These are phyloP conservation scores for Notocelia uddmanniana DNA, from an alignment of 2,888 invertebrate species.

Conservation along the genomic window DNA sequence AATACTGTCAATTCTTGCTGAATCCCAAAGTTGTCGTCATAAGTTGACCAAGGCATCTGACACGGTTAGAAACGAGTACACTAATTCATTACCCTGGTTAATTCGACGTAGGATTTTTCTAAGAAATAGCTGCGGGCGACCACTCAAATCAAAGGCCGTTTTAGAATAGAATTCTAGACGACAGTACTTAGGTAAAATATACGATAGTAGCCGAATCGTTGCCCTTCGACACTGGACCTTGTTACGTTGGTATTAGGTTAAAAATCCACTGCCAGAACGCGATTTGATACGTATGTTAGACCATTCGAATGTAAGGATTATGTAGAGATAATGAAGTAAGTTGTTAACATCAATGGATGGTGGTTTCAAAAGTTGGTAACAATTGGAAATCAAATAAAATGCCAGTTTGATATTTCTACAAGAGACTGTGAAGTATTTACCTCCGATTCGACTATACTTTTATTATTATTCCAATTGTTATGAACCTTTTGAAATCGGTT, in stretches of 20 bases:
- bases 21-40: background rate
- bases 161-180: conserved; percentile 51
- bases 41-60: conserved; percentile 15
- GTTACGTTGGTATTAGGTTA: conserved; percentile 25
- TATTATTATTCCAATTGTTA: conserved; percentile 7
- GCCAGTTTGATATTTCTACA: too few species aligned
- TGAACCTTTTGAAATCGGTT: conserved; percentile 15
- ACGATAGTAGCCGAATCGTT: conserved; percentile 50
- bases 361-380: conserved; percentile 25
- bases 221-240: conserved; percentile 45
- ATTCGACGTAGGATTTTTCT: conserved; percentile 36
- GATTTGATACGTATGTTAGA: conserved; percentile 36
- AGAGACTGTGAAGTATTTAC: too few species aligned
- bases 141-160: conserved; percentile 38
- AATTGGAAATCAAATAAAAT: conserved; percentile 10
- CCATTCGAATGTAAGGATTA: conserved; percentile 44
- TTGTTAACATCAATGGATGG: conserved; percentile 60
- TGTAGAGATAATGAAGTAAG: conserved; percentile 59
- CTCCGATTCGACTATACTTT: background rate
- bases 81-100: conserved; percentile 41
- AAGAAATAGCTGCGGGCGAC: conserved; percentile 33
- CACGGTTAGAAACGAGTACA: conserved; percentile 30
- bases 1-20: background rate
- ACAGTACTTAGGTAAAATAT: conserved; percentile 71
- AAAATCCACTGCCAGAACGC: conserved; percentile 27